These are phyloP conservation scores for Syncerus caffer DNA, from an alignment of 2,797 vertebrate species.

Conservation along the genomic window DNA sequence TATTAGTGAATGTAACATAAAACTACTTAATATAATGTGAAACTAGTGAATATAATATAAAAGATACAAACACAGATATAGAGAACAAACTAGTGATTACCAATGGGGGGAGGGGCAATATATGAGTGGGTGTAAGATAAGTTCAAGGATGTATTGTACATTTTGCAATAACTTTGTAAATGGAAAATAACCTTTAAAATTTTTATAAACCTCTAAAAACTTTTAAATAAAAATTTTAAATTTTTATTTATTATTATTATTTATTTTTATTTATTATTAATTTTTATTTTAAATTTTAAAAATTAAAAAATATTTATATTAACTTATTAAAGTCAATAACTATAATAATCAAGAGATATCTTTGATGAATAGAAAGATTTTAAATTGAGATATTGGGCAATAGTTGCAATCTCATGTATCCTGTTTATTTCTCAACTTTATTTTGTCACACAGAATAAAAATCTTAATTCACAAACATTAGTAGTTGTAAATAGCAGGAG, in stretches of 20 bases:
- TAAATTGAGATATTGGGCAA: not conserved
- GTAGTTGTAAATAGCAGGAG: not conserved
- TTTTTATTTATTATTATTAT: no score
- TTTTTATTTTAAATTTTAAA: not conserved
- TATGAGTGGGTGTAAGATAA: not conserved
- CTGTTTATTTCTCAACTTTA: not conserved
- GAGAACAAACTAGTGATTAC: not conserved
- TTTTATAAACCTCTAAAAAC: not conserved
- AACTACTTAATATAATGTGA: not conserved
- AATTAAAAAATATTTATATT: not conserved
- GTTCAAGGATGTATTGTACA: not conserved
- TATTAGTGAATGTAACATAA: not conserved
- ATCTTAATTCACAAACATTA: not conserved
- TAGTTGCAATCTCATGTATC: not conserved
- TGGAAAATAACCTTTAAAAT: not conserved
- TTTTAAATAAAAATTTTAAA: not conserved
- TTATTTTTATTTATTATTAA: no score
- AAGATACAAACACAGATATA: not conserved
- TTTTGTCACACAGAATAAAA: not conserved
- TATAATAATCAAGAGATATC: not conserved
- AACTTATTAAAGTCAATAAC: not conserved
- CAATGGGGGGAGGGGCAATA: not conserved
- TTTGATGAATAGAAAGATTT: not conserved
- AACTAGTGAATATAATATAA: not conserved
- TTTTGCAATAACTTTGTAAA: not conserved